phyloP scores from a whole-genome alignment of 1,140 invertebrate species.

The Stegodyphus dumicola region DNA sequence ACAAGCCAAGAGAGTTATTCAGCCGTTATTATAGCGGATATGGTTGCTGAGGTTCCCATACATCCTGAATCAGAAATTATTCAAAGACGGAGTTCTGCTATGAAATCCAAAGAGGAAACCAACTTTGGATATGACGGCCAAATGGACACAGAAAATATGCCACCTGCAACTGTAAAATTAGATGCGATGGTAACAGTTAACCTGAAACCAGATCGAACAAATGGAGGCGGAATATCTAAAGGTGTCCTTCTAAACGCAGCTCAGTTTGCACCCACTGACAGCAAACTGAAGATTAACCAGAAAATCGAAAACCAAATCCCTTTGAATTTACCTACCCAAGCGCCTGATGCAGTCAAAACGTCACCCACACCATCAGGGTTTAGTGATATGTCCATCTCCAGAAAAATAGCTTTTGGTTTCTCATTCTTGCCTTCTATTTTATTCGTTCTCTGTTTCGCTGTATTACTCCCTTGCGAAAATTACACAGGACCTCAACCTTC shows the following conservation, averaged over 20 bases:
- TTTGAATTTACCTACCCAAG: background rate
- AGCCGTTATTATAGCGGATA: constrained; percentile 31
- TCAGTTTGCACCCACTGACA: constrained; percentile 2
- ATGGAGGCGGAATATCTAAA: constrained; percentile 26
- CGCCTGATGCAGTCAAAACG: background rate
- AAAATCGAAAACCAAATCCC: background rate
- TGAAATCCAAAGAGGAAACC: background rate
- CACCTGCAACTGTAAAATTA: background rate
- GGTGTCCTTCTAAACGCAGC: constrained; percentile 40
- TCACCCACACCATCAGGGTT: background rate
- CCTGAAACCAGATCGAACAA: background rate
- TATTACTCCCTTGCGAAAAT: constrained; percentile 30
- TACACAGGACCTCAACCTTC: background rate
- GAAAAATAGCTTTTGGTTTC: constrained; percentile 28
- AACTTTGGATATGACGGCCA: constrained; percentile 13
- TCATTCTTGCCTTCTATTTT: constrained; percentile 42
- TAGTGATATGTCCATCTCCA: constrained; percentile 14
- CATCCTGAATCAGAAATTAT: background rate
- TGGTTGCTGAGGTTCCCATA: constrained; percentile 15
- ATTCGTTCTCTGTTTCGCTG: constrained; percentile 47
- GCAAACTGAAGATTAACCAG: background rate
- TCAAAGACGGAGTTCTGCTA: background rate
- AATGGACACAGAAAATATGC: background rate
- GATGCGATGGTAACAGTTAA: constrained; percentile 5
- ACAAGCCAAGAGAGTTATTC: constrained; percentile 49